phyloP scores from a whole-genome alignment of 2,113 vertebrate genomes.

The Hippocampus guttulatus region DNA sequence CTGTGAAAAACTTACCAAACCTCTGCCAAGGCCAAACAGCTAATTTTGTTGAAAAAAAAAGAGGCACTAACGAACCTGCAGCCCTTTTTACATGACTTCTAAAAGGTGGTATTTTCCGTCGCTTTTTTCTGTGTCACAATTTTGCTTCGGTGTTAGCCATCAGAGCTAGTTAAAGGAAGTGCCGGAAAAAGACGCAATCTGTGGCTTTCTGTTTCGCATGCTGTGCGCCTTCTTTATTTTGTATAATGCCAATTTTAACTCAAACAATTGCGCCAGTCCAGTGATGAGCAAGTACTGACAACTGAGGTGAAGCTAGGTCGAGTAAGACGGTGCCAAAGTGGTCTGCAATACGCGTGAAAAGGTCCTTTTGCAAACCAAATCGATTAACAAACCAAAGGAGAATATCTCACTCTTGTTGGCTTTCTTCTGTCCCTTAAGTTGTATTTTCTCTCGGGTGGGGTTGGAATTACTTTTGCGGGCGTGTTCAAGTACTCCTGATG shows the following conservation, averaged over 20 bases:
- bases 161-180: no score
- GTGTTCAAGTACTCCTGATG: conserved; percentile 89
- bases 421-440: conserved; percentile 67
- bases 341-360: not conserved
- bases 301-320: not conserved
- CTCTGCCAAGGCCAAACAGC: no score
- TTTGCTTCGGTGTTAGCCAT: no score
- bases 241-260: not conserved
- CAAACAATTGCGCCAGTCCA: not conserved
- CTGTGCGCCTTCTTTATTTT: not conserved
- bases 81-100: no score
- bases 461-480: conserved; percentile 71
- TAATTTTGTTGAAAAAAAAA: not conserved
- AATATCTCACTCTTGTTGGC: conserved; percentile 55
- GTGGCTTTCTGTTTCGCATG: no score
- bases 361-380: conserved; percentile 42
- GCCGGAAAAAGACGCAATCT: no score
- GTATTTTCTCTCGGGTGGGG: conserved; percentile 59
- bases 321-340: not conserved
- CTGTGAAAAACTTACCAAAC: no score
- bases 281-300: not conserved
- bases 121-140: no score
- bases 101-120: no score
- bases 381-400: conserved; percentile 64
- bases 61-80: no score